Evolutionary conservation across 23 tunicate species (phyloP), one percentile per base, ranked within the genome.

Genomic region (Oikopleura albicans): DNA sequence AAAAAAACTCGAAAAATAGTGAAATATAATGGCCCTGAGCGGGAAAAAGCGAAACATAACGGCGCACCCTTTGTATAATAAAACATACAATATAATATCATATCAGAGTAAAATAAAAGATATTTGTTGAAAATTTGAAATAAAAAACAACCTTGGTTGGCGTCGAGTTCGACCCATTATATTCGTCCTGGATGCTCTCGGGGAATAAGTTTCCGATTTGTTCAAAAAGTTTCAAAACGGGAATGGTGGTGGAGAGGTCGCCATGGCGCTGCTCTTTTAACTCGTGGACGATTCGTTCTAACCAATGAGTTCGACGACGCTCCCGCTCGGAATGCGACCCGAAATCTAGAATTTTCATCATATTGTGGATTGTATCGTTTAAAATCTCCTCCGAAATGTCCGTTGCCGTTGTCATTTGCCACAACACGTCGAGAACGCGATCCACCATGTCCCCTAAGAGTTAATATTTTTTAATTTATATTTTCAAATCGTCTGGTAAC

Each of bases 331-430:
- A 75, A 75, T 75, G 39, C 33, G 86, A 86, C 39, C 88, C 71
- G 86, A 57, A 84, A 41, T 86, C 88, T 76, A 86, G 39, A 27
- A 86, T 86, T 85, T 86, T 36, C 38, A 86, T 33, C 31, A 83
- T 12, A 38, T 40, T 39, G 66, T 38, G 39, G 31, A 86, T 76
- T 4, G 88, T 85, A 8, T 86, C 79, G 39, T 86, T 85, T 37
- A 86, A 41, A 22, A 86, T 86, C 56, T 86, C 88, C 28, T 85
- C 84, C 8, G 86, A 84, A 36, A 85, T 76, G 40, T 86, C 76
- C 8, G 36, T 39, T 0, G 86, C 56, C 1, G 85, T 85, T 38
- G 88, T 83, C 76, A 86, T 39, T 40, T 83, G 41, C 88, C 88
- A 86, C 0, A 86, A 40, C 29, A 86, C 39, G 36, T 84, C 84